Conservation (phyloP, 2,797 vertebrate species). For the Kryptolebias ocellatus region DNA sequence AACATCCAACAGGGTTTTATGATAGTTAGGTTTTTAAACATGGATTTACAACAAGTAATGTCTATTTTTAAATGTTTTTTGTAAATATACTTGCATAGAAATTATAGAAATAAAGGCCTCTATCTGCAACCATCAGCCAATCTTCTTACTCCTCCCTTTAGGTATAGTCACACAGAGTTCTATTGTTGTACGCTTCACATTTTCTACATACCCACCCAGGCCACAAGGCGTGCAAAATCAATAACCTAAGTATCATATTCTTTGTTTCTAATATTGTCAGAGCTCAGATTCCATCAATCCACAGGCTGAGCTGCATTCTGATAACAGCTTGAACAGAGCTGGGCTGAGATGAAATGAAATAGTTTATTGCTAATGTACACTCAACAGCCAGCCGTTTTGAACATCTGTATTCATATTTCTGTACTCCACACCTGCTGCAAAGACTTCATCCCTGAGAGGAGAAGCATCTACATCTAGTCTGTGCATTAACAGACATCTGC, state of each 20-base stretch:
- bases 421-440: constrained; percentile 40
- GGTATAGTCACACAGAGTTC: constrained; percentile 42
- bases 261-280: constrained; percentile 64
- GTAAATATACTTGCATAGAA: constrained; percentile 30
- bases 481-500: constrained; percentile 41
- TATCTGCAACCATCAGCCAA: constrained; percentile 46
- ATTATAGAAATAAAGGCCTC: constrained; percentile 28
- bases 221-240: constrained; percentile 59
- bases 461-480: constrained; percentile 12
- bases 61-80: constrained; percentile 15
- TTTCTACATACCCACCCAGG: constrained; percentile 45
- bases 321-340: constrained; percentile 50
- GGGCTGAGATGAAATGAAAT: constrained; percentile 60
- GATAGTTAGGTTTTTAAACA: constrained; percentile 30
- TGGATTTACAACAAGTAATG: constrained; percentile 16
- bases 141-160: constrained; percentile 39
- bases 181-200: constrained; percentile 57
- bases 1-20: constrained; percentile 15
- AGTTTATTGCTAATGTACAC: constrained; percentile 57
- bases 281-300: constrained; percentile 58
- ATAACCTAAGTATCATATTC: constrained; percentile 70
- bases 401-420: constrained; percentile 63
- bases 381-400: constrained; percentile 49
- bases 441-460: constrained; percentile 21
- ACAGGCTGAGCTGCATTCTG: constrained; percentile 57